Evolutionary conservation across 2,888 invertebrate genomes (phyloP).

Genomic region (Andrena fulva): DNA sequence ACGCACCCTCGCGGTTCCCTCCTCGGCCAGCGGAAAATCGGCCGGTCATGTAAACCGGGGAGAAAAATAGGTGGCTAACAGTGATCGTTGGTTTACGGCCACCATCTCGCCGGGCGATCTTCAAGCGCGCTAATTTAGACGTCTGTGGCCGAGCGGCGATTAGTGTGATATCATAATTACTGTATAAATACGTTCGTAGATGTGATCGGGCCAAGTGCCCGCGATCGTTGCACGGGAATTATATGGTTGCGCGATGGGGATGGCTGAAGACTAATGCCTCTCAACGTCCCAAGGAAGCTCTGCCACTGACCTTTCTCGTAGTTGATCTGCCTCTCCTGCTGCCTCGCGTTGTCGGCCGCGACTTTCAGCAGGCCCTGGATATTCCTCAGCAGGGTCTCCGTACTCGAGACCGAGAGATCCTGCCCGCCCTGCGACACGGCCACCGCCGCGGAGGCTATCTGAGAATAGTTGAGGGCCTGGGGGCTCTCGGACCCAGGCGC

Average conservation of each 20-base stretch:
- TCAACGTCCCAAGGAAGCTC: constrained; percentile 84
- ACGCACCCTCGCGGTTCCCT: background rate
- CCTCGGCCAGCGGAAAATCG: constrained; percentile 9
- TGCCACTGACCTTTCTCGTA: constrained; percentile 96
- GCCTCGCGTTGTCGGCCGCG: constrained; percentile 98
- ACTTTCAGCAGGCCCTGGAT: constrained; percentile 98
- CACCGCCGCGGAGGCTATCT: constrained; percentile 89
- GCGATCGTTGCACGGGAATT: too few relatives aligned
- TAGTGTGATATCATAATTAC: too few relatives aligned
- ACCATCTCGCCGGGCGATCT: background rate
- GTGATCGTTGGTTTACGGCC: background rate
- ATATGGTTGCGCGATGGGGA: too few relatives aligned
- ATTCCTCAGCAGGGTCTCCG: constrained; percentile 96
- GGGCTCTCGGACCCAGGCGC: constrained; percentile 86
- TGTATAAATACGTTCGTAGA: too few relatives aligned
- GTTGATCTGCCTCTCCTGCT: constrained; percentile 97
- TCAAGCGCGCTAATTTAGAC: background rate
- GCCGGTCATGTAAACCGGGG: background rate
- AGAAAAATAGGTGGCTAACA: background rate
- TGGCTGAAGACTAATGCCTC: constrained; percentile 71
- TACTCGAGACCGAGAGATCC: constrained; percentile 91
- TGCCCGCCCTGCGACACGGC: constrained; percentile 86
- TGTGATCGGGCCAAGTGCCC: too few relatives aligned
- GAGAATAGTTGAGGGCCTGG: constrained; percentile 93
- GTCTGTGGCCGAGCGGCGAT: background rate